Conservation (phyloP, 2,113 vertebrate species). For the Pholis gunnellus region DNA sequence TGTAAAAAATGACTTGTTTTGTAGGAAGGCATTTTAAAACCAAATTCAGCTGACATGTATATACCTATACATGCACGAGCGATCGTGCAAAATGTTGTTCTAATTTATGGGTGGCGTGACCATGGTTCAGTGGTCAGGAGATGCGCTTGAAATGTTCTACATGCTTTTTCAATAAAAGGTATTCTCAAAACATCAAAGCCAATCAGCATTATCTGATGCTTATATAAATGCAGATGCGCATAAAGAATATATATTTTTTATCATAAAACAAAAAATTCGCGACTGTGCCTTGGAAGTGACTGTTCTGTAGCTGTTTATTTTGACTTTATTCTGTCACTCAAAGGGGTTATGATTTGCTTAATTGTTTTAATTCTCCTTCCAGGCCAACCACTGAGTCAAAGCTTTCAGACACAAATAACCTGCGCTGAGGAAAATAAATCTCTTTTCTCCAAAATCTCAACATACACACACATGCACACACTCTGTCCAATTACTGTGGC, state of each 20-base stretch:
- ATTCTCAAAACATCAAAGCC: neutral
- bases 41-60: neutral
- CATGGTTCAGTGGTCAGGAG: neutral
- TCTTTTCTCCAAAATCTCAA: conserved; percentile 43
- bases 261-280: neutral
- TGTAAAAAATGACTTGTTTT: neutral
- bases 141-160: neutral
- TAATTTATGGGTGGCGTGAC: neutral
- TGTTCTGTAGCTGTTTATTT: neutral
- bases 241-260: neutral
- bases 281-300: neutral
- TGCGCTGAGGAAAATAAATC: conserved; percentile 18
- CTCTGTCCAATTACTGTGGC: conserved; percentile 73
- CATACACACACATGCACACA: conserved; percentile 18
- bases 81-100: neutral
- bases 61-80: too few relatives aligned
- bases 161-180: neutral
- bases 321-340: neutral
- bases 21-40: neutral
- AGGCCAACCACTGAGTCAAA: neutral
- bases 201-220: neutral
- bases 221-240: neutral
- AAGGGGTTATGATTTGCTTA: neutral
- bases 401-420: neutral
- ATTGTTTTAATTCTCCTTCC: conserved; percentile 11